phyloP scores from a whole-genome alignment of 2,797 vertebrate genomes.

The Spinibarbus caldwelli region DNA sequence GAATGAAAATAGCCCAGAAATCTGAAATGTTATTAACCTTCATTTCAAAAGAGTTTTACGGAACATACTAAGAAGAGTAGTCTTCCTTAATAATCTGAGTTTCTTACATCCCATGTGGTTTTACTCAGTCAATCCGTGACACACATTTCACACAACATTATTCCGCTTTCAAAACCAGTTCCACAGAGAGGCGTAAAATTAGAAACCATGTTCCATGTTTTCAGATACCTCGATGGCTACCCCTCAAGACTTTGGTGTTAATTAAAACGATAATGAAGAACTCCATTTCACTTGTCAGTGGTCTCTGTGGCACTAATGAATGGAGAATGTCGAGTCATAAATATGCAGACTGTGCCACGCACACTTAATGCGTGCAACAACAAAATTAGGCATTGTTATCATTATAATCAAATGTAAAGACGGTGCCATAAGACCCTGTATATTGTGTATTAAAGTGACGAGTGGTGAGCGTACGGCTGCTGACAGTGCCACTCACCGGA shows the following conservation, averaged over 20 bases:
- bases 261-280: constrained; percentile 57
- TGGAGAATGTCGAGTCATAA: constrained; percentile 30
- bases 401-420: constrained; percentile 42
- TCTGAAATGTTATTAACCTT: constrained; percentile 31
- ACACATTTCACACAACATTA: constrained; percentile 43
- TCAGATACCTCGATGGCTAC: constrained; percentile 47
- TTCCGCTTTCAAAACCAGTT: constrained; percentile 34
- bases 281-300: constrained; percentile 47
- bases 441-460: background rate
- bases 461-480: background rate
- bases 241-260: constrained; percentile 54
- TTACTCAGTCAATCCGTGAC: constrained; percentile 21
- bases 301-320: constrained; percentile 53
- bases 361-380: constrained; percentile 38
- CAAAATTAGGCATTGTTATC: constrained; percentile 39
- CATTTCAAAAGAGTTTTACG: constrained; percentile 37
- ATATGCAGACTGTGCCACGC: constrained; percentile 18
- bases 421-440: constrained; percentile 9
- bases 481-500: constrained; percentile 21
- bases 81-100: constrained; percentile 38
- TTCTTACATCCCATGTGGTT: constrained; percentile 6
- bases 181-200: constrained; percentile 48
- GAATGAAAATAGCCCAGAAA: constrained; percentile 21
- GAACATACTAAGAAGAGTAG: constrained; percentile 5
- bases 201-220: constrained; percentile 45